These are phyloP conservation scores for Tuberolachnus salignus DNA, from an alignment of 2,888 invertebrate species.

Conservation along the genomic window DNA sequence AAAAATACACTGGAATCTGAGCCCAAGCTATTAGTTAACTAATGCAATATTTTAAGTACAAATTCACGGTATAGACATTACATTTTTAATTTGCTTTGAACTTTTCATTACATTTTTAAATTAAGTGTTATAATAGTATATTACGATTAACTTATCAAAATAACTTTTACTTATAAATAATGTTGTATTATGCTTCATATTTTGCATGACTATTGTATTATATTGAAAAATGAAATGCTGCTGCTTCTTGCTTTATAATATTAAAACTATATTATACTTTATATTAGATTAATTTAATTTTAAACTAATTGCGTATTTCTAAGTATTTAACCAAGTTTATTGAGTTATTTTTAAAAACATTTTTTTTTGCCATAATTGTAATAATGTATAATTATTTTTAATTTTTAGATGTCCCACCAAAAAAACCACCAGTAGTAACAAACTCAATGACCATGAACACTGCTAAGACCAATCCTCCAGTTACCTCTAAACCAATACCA, in stretches of 20 bases:
- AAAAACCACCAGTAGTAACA: constrained; percentile 44
- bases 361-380: background rate
- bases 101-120: too few relatives aligned
- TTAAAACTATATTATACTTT: background rate
- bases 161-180: background rate
- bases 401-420: constrained; percentile 35
- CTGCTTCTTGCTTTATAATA: background rate
- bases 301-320: background rate
- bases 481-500: constrained; percentile 39
- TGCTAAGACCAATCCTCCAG: constrained; percentile 27
- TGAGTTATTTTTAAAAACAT: too few relatives aligned
- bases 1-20: too few relatives aligned
- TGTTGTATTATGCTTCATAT: background rate
- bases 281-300: background rate
- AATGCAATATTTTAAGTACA: too few relatives aligned
- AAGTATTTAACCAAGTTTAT: background rate
- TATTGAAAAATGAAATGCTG: background rate
- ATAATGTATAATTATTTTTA: constrained; percentile 2
- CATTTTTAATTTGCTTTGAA: too few relatives aligned
- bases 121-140: too few relatives aligned
- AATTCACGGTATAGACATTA: too few relatives aligned
- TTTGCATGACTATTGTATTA: background rate
- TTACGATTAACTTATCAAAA: too few relatives aligned
- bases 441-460: constrained; percentile 21
- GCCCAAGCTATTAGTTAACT: too few relatives aligned